These are phyloP conservation scores for Lordiphosa andalusiaca DNA, from an alignment of 2,888 invertebrate species.

Conservation along the genomic window DNA sequence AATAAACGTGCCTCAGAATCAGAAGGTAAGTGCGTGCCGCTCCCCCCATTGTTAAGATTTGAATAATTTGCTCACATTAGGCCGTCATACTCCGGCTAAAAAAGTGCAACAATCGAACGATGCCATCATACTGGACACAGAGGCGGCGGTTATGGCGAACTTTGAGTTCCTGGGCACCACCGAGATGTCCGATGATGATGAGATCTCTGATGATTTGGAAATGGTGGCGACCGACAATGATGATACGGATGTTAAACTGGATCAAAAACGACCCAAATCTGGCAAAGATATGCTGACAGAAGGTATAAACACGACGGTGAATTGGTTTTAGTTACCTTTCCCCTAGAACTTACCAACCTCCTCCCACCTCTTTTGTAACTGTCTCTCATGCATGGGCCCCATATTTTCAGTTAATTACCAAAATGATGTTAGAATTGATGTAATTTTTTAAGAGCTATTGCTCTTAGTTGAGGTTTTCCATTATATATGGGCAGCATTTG, in stretches of 20 bases:
- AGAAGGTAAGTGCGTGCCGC: slow-evolving; percentile 80
- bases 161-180: slow-evolving; percentile 95
- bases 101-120: slow-evolving; percentile 86
- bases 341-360: too few relatives aligned
- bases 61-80: slow-evolving; percentile 79
- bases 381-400: slow-evolving; percentile 4
- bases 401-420: neutral
- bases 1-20: slow-evolving; percentile 85
- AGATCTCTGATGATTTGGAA: slow-evolving; percentile 86
- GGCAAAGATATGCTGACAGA: slow-evolving; percentile 80
- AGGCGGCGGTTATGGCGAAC: slow-evolving; percentile 96
- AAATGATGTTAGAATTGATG: neutral
- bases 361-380: slow-evolving; percentile 4
- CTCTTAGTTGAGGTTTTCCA: too few relatives aligned
- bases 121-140: slow-evolving; percentile 89
- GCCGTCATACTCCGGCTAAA: slow-evolving; percentile 84
- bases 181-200: slow-evolving; percentile 95
- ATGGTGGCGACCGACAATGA: slow-evolving; percentile 84
- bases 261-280: slow-evolving; percentile 80
- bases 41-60: slow-evolving; percentile 67
- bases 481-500: too few relatives aligned
- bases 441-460: too few relatives aligned
- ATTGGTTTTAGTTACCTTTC: too few relatives aligned
- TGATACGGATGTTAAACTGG: slow-evolving; percentile 82
- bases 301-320: slow-evolving; percentile 72